Base-by-base conservation (phyloP, 2,113 vertebrate genomes). In the Gadus chalcogrammus region DNA sequence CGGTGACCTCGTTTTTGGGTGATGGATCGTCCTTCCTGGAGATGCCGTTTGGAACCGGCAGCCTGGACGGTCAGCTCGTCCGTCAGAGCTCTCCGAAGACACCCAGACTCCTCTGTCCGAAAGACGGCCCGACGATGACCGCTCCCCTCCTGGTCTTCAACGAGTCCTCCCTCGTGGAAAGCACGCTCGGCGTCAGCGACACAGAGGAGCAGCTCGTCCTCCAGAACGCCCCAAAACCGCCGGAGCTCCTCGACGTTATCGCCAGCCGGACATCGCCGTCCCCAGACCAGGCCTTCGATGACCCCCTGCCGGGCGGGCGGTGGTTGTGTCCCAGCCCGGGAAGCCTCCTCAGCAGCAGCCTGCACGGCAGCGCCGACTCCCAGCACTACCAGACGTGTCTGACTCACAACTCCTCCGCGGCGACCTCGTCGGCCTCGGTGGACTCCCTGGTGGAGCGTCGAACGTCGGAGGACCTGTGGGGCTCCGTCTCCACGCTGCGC, bases 331-430 rank as follows among this genome's bases (percentile, higher is more conserved):
- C 65, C 31, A 84, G 68, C 64, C 61, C 61, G 70, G 66, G 70
- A 68, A 84, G 76, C 64, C 68, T 88, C 17, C 63, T 71, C n/a
- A 77, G 72, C 67, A 92, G 88, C 67, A 92, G 88, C 67, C 67
- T 77, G 17, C 79, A 84, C 0, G 66, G 85, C 18, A 82, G 17
- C 0, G 20, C 79, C 0, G 76, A 53, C 0, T 82, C 90, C 0
- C 89, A 94, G 78, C 77, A 75, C 17, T 92, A 93, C 4, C 77
- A 88, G 68, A 92, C 85, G 17, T 92, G 92, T 38, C 67, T 1
- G 0, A 91, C 88, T 0, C 67, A 77, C 15, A 17, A 77, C 8
- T 77, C 80, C 12, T 73, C 75, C 3, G 77, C 79, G 15, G 65
- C 72, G 35, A 0, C 62, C 59, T 1, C 58, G 67, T 1, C 58